A percentile compares a stretch with the other conserved stretches of the same genome.
phyloP scores from a whole-genome alignment of 2,888 invertebrate species.

The Parnassius orleans region DNA sequence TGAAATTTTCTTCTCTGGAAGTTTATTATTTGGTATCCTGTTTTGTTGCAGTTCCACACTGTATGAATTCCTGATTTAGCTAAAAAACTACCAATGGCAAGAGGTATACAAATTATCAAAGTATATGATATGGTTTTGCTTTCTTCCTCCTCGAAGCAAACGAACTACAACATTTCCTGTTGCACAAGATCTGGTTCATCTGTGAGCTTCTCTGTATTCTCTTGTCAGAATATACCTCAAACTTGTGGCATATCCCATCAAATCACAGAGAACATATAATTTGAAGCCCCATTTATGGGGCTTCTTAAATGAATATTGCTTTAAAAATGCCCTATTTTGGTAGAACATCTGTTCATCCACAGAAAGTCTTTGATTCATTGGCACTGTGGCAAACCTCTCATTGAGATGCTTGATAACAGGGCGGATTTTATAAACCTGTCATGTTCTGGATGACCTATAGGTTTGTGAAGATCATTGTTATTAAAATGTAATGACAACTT shows the following conservation, averaged over 20 bases:
- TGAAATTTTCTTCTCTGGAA: too few species aligned
- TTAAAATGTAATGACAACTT: too few species aligned
- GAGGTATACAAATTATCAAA: constrained; percentile 44
- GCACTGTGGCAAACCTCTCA: too few species aligned
- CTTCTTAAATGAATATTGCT: constrained; percentile 36
- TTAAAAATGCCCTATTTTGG: constrained; percentile 40
- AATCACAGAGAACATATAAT: constrained; percentile 36
- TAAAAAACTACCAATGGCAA: constrained; percentile 39
- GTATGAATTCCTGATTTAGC: constrained; percentile 41
- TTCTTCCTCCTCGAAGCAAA: constrained; percentile 38
- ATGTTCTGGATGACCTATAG: too few species aligned
- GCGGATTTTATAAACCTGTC: too few species aligned
- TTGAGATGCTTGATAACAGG: too few species aligned
- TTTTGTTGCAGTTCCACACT: constrained; percentile 45
- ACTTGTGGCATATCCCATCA: constrained; percentile 36
- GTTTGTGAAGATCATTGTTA: too few species aligned
- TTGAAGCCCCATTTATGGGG: constrained; percentile 45
- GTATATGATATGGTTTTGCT: constrained; percentile 38
- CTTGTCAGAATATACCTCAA: constrained; percentile 41
- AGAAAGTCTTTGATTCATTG: too few species aligned
- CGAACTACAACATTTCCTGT: constrained; percentile 37
- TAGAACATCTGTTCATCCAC: constrained; percentile 40
- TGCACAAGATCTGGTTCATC: constrained; percentile 34
- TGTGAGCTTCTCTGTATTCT: too few species aligned
- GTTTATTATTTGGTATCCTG: too few species aligned